Evolutionary conservation across 2,888 invertebrate species (phyloP).

Genomic region (Steinernema carpocapsae): DNA sequence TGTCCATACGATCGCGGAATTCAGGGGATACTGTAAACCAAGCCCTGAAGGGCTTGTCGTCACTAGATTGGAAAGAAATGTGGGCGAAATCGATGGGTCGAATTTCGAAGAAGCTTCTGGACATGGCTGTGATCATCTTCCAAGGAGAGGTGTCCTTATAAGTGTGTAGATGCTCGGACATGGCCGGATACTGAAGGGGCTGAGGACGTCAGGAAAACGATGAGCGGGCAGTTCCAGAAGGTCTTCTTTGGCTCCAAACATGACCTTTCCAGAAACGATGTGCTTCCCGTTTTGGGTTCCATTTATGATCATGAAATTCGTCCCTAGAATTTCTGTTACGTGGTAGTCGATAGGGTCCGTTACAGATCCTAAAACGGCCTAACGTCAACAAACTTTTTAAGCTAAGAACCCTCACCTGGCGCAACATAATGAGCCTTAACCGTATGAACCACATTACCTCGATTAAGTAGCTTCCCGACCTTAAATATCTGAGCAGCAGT

Average conservation of each 20-base stretch:
- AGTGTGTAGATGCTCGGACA: background rate
- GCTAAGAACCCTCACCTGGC: background rate
- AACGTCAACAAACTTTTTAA: background rate
- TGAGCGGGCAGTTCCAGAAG: background rate
- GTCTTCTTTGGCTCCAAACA: background rate
- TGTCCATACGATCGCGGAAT: background rate
- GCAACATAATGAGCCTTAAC: background rate
- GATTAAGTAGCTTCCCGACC: background rate
- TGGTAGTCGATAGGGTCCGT: background rate
- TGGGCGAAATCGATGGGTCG: slow-evolving; percentile 3
- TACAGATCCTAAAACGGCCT: background rate
- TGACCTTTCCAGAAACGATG: background rate
- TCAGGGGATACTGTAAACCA: background rate
- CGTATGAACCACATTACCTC: background rate
- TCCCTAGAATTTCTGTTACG: background rate
- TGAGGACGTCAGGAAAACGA: background rate
- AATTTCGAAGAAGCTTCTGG: background rate
- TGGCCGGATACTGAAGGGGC: background rate
- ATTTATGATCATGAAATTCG: background rate
- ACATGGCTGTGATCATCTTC: background rate
- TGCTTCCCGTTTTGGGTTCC: background rate
- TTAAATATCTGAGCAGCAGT: background rate
- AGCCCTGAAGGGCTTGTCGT: slow-evolving; percentile 3
- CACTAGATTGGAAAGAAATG: background rate
- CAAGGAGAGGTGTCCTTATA: background rate